A percentile compares a stretch with the other conserved stretches of the same genome.
Conservation (phyloP, 2,888 invertebrate species). For the Tanypteryx hageni region DNA sequence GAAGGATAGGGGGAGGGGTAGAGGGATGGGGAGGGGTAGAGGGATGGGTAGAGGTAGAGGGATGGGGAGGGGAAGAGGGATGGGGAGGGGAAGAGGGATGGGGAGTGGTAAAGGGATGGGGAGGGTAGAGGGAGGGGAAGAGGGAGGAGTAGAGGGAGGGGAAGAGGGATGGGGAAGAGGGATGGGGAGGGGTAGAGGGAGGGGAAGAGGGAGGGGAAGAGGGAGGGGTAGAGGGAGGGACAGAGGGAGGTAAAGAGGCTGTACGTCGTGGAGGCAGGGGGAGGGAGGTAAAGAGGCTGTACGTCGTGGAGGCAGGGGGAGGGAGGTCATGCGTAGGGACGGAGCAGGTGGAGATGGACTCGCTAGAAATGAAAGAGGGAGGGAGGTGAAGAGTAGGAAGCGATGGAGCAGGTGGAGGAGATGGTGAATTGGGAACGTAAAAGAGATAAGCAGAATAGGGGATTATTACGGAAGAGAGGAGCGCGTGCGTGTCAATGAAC, state of each 20-base stretch:
- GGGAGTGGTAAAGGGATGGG: not conserved
- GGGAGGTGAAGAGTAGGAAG: not conserved
- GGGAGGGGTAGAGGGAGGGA: not conserved
- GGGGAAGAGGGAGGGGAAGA: not conserved
- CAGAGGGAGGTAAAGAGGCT: not conserved
- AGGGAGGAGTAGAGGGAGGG: too few relatives aligned
- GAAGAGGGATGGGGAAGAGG: not conserved
- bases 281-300: not conserved
- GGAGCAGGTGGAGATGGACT: slow-evolving; percentile 5
- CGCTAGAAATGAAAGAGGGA: not conserved
- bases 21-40: too few relatives aligned
- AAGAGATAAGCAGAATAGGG: slow-evolving; percentile 18
- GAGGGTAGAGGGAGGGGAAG: not conserved
- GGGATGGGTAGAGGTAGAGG: not conserved
- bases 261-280: not conserved
- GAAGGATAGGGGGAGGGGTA: not conserved
- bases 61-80: not conserved
- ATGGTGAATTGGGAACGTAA: not conserved
- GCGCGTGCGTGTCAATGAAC: not conserved
- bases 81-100: not conserved
- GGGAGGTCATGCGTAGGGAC: not conserved
- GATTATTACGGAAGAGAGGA: not conserved
- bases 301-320: not conserved
- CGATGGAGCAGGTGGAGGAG: slow-evolving; percentile 16
- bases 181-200: too few relatives aligned